Evolutionary conservation across 2,113 vertebrate genomes (phyloP).

Genomic region (Elgaria multicarinata): DNA sequence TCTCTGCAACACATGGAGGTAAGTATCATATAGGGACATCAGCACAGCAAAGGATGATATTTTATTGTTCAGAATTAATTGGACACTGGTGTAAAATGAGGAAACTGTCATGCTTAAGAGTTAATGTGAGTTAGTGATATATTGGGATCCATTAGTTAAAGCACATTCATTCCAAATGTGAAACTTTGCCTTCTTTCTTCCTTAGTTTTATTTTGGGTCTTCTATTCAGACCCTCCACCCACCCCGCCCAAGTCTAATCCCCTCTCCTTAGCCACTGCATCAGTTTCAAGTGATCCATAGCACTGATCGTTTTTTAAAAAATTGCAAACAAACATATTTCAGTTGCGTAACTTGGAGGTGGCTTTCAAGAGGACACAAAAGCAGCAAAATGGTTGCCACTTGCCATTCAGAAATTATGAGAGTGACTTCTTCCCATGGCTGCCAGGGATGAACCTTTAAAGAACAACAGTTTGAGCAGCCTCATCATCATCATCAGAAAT

Average conservation of each 20-base stretch:
- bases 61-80: conserved; percentile 68
- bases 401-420: not conserved
- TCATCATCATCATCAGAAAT: not conserved
- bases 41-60: conserved; percentile 42
- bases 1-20: conserved; percentile 55
- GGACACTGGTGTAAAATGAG: conserved; percentile 73
- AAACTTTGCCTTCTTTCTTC: conserved; percentile 59
- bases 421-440: not conserved
- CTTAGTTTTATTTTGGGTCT: conserved; percentile 19
- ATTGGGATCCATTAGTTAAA: conserved; percentile 75
- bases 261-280: conserved; percentile 39
- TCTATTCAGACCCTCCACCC: conserved; percentile 53
- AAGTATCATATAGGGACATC: conserved; percentile 61
- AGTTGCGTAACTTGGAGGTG: conserved; percentile 54
- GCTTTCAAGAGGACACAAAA: conserved; percentile 59
- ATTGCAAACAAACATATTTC: conserved; percentile 1
- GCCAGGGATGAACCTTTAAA: not conserved
- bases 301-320: conserved; percentile 67
- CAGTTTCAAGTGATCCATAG: conserved; percentile 56
- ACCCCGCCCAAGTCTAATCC: conserved; percentile 65
- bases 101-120: conserved; percentile 80
- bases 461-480: not conserved
- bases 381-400: not conserved
- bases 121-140: conserved; percentile 75
- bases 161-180: conserved; percentile 68